Base-by-base conservation (phyloP, 2,888 invertebrate species). In the Choreutis nemorana region DNA sequence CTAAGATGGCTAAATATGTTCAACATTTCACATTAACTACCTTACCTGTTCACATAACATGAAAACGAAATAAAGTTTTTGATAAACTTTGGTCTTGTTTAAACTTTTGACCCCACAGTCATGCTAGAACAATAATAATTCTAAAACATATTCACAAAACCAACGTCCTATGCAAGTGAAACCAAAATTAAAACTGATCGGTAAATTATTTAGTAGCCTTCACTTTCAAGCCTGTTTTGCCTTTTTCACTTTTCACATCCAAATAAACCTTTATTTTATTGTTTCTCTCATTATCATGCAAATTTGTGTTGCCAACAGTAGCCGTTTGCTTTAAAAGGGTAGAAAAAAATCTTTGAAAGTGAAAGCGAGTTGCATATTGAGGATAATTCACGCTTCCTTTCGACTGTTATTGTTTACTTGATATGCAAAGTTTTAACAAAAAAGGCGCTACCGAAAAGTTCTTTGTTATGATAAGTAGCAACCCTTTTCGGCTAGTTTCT, bases 191-290 rank as follows among this genome's bases (percentile, higher is more conserved):
- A 44, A 53, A 78, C 77, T 78, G 72, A 50, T 58, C 44, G 49
- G 27, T 39, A 43, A 41, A n/a, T n/a, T n/a, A n/a, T n/a, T n/a
- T 45, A 37, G 37, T 38, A 37, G 34, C 42, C 46, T 44, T 59
- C 48, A 62, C 64, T 66, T 66, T 66, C 61, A 66, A 62, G 67
- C 51, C 42, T 48, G 75, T 68, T 78, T 77, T 78, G 77, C 72
- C 77, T 78, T 73, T 78, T 77, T 78, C 77, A 72, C 77, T 78
- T 73, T 75, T 71, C 59, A 63, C 63, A 50, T 56, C 49, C 52
- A 68, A 68, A 70, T 62, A 68, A 71, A 64, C 55, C 42, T 43
- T 37, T 44, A 44, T 55, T 59, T 63, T 66, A 70, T 71, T 68
- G 64, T 68, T 63, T 54, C 44, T 58, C 48, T 47, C 58, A 63